Evolutionary conservation across 2,888 invertebrate species (phyloP).

Genomic region (Pollenia angustigena): DNA sequence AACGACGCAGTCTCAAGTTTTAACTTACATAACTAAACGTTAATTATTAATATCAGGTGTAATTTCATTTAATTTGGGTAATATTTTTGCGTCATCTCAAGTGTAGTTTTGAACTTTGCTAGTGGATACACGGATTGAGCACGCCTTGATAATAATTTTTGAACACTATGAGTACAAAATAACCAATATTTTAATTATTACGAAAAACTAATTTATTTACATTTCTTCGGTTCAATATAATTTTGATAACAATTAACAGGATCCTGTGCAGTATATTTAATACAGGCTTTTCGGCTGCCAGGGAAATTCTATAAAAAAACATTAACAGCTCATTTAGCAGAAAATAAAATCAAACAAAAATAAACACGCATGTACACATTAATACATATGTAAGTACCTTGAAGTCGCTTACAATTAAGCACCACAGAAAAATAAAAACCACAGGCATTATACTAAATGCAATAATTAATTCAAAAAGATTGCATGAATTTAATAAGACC

Average conservation of each 20-base stretch:
- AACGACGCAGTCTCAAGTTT: no score
- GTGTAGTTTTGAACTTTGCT: no score
- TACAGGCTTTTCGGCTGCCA: constrained; percentile 77
- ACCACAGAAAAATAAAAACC: constrained; percentile 81
- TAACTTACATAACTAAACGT: no score
- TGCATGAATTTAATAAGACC: constrained; percentile 52
- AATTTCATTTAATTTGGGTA: no score
- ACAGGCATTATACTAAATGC: constrained; percentile 79
- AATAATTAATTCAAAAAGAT: constrained; percentile 76
- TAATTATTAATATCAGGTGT: no score
- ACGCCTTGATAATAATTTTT: no score
- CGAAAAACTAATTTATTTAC: constrained; percentile 14
- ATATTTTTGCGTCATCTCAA: no score
- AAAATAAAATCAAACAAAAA: neutral
- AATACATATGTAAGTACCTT: constrained; percentile 49
- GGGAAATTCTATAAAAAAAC: constrained; percentile 78
- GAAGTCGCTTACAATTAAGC: constrained; percentile 80
- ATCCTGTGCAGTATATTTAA: constrained; percentile 78
- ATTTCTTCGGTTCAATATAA: constrained; percentile 71
- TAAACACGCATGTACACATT: neutral
- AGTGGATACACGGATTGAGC: no score
- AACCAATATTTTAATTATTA: no score
- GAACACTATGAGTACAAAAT: no score
- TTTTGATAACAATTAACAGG: constrained; percentile 82
- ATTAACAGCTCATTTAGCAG: neutral